Percentiles rank a stretch among this genome's conserved stretches.
Evolutionary conservation across 2,113 vertebrate genomes (phyloP).

Genomic region (Ibidorhyncha struthersii): DNA sequence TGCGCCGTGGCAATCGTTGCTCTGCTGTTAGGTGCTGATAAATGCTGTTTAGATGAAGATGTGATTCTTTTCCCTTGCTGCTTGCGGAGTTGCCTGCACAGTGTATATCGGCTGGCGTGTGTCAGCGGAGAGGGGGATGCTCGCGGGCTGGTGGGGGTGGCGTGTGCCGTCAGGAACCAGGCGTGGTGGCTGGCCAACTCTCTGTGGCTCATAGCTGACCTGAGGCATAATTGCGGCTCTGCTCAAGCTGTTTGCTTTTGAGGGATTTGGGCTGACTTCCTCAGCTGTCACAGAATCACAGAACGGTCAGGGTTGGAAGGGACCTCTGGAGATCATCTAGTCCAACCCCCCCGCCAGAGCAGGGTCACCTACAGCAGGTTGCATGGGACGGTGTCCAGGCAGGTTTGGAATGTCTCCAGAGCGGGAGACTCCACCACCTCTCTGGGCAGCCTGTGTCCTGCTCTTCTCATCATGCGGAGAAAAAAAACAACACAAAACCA

Average conservation of each 20-base stretch:
- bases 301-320: too few species aligned
- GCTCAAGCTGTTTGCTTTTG: background rate
- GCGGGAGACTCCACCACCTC: too few species aligned
- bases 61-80: background rate
- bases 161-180: fast-evolving
- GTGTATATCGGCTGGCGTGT: background rate
- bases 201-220: background rate
- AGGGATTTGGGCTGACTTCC: background rate
- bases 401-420: too few species aligned
- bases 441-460: too few species aligned
- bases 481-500: background rate
- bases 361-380: too few species aligned
- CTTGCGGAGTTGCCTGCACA: background rate
- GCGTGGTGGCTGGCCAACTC: fast-evolving
- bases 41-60: background rate
- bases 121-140: background rate
- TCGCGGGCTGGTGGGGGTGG: background rate
- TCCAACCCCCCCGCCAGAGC: too few species aligned
- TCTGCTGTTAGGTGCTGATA: background rate
- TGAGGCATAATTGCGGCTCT: fast-evolving
- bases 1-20: background rate
- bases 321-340: too few species aligned
- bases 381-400: too few species aligned
- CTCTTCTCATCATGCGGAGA: background rate
- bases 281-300: background rate